Conservation (phyloP, 35 echinoderm and acorn worm genomes). For the Patiria miniata region DNA sequence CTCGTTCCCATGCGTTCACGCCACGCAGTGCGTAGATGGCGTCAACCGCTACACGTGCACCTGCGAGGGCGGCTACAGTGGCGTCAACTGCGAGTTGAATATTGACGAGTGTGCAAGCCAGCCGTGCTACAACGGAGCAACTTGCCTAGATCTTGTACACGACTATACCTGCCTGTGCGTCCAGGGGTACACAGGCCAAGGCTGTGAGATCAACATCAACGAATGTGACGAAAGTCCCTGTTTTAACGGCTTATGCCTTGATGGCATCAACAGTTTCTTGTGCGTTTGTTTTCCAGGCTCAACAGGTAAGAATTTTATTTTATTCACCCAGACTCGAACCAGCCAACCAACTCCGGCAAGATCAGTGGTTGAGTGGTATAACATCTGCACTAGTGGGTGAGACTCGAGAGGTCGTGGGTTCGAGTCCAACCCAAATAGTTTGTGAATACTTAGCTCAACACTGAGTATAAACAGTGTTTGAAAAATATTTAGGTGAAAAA, state of each 20-base stretch:
- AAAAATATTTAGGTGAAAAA: no score
- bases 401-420: conserved; percentile 28
- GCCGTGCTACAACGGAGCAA: conserved; percentile 48
- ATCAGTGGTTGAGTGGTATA: conserved; percentile 64
- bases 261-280: conserved; percentile 54
- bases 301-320: conserved; percentile 46
- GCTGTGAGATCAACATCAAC: conserved; percentile 9
- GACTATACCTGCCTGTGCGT: conserved; percentile 53
- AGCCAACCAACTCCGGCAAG: conserved; percentile 46
- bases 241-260: conserved; percentile 67
- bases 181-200: not conserved
- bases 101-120: conserved; percentile 63
- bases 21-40: conserved; percentile 59
- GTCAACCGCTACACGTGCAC: conserved; percentile 62
- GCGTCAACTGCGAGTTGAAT: conserved; percentile 70
- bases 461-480: no score
- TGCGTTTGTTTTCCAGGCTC: conserved; percentile 64
- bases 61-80: conserved; percentile 58
- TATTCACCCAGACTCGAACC: conserved; percentile 61
- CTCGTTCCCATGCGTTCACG: conserved; percentile 49
- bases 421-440: no score
- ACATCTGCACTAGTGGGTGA: conserved; percentile 57
- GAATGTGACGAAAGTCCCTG: conserved; percentile 31
- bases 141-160: conserved; percentile 53
- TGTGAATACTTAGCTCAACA: no score